These are phyloP conservation scores for Panopea generosa DNA, from an alignment of 2,888 invertebrate genomes.

Conservation along the genomic window DNA sequence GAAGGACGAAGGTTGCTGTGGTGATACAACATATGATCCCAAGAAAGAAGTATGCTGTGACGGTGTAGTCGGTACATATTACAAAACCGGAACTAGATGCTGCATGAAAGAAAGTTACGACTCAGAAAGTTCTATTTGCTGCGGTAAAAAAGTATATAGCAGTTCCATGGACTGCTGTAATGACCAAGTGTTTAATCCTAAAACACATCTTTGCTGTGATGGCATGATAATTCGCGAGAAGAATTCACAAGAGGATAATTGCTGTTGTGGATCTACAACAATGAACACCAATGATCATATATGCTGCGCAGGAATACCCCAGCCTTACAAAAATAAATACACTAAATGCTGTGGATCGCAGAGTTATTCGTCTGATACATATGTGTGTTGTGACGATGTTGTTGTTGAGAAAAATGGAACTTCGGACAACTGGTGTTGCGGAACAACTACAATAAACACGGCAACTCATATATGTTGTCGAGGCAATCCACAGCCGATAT, in stretches of 20 bases:
- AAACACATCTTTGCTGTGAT: constrained; percentile 43
- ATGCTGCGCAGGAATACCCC: constrained; percentile 48
- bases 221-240: constrained; percentile 20
- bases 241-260: constrained; percentile 36
- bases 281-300: constrained; percentile 38
- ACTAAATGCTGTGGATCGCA: constrained; percentile 45
- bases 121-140: constrained; percentile 47
- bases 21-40: constrained; percentile 41
- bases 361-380: constrained; percentile 45
- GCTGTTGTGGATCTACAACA: constrained; percentile 49
- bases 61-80: constrained; percentile 41
- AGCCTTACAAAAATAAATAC: constrained; percentile 44
- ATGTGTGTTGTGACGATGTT: constrained; percentile 41
- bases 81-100: constrained; percentile 38
- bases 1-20: constrained; percentile 51
- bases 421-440: constrained; percentile 55
- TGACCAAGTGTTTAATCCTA: constrained; percentile 38
- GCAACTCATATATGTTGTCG: constrained; percentile 47
- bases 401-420: constrained; percentile 37
- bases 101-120: constrained; percentile 46
- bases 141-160: constrained; percentile 29
- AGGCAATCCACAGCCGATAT: constrained; percentile 47
- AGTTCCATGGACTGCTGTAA: constrained; percentile 45
- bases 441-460: constrained; percentile 43
- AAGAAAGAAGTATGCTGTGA: constrained; percentile 55